phyloP scores from a whole-genome alignment of 2,797 vertebrate species.

The Vireo griseus region DNA sequence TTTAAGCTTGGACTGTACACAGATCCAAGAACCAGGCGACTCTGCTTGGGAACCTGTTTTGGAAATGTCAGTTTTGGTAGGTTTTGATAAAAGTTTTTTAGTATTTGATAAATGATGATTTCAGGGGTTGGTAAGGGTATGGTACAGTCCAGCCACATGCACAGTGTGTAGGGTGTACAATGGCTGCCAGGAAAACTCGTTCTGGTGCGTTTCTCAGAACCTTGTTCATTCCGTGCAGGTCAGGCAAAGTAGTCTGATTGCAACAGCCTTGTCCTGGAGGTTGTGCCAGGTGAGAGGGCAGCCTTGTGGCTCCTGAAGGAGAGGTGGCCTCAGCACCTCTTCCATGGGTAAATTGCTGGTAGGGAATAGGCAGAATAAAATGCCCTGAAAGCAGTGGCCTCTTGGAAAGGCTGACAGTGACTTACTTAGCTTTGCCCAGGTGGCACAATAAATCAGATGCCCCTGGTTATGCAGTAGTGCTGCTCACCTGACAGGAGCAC shows the following conservation, averaged over 20 bases:
- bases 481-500: background rate
- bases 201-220: background rate
- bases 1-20: background rate
- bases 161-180: fast-evolving
- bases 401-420: background rate
- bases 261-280: background rate
- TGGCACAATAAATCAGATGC: background rate
- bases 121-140: background rate
- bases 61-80: background rate
- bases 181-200: background rate
- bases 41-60: background rate
- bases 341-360: fast-evolving
- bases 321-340: background rate
- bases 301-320: background rate
- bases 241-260: background rate
- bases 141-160: background rate
- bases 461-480: background rate
- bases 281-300: background rate
- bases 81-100: background rate
- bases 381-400: background rate
- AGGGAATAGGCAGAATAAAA: background rate
- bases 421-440: background rate
- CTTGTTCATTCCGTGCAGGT: background rate
- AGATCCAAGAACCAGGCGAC: background rate
- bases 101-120: background rate